phyloP scores from a whole-genome alignment of 2,113 vertebrate species.

The Dicrurus megarhynchus region DNA sequence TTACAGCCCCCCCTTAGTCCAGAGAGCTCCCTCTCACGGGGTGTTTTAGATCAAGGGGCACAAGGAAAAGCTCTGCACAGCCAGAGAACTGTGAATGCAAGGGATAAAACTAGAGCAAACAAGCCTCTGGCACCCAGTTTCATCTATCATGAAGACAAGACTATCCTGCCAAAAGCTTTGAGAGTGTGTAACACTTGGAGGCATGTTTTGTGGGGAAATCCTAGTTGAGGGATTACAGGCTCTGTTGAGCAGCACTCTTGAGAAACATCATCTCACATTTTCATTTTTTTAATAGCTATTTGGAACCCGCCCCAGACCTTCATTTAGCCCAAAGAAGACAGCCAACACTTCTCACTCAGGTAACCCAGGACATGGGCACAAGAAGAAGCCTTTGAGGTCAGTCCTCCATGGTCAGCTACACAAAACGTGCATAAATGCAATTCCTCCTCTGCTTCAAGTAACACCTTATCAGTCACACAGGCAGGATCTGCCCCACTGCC shows the following conservation, averaged over 20 bases:
- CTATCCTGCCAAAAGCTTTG: not conserved
- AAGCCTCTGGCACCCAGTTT: not conserved
- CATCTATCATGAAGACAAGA: not conserved
- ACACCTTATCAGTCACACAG: not conserved
- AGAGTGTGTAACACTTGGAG: not conserved
- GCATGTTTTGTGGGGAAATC: not conserved
- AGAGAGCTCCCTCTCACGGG: not conserved
- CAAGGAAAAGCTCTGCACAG: not conserved
- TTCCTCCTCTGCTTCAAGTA: not conserved
- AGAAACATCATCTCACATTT: not conserved
- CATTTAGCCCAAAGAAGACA: not conserved
- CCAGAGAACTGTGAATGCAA: not conserved
- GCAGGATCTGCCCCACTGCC: not conserved
- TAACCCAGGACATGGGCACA: rapidly evolving
- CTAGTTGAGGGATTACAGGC: not conserved
- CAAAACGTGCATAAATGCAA: not conserved
- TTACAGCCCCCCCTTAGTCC: not conserved
- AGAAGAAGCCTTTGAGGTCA: not conserved
- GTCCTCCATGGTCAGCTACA: not conserved
- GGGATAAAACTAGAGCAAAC: not conserved
- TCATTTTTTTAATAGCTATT: not conserved
- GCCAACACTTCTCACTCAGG: not conserved
- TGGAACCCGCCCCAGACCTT: not conserved
- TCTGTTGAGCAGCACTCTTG: not conserved
- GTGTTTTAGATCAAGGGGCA: not conserved